phyloP scores from a whole-genome alignment of 2,888 invertebrate genomes.

The Tachystola acroxantha region DNA sequence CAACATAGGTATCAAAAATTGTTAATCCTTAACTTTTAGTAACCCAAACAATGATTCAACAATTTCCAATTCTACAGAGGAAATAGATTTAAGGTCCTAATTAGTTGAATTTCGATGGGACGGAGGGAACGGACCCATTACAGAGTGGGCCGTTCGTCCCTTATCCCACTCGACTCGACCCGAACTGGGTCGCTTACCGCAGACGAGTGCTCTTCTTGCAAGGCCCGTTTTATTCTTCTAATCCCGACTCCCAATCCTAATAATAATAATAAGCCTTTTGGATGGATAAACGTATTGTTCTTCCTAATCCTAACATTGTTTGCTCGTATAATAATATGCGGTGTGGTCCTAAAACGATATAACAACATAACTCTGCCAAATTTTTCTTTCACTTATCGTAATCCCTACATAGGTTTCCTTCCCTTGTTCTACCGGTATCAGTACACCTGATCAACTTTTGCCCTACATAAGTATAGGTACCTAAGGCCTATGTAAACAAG shows the following conservation, averaged over 20 bases:
- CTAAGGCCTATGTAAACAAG: too few species aligned
- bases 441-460: too few species aligned
- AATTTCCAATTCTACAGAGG: conserved; percentile 15
- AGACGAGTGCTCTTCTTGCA: conserved; percentile 23
- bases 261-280: not conserved
- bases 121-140: conserved; percentile 47
- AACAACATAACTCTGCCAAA: too few species aligned
- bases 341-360: too few species aligned
- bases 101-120: conserved; percentile 38
- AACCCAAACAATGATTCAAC: conserved; percentile 4
- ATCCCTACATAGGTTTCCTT: too few species aligned
- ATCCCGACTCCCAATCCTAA: conserved; percentile 9
- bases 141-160: conserved; percentile 38
- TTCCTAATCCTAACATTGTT: too few species aligned
- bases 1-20: too few species aligned
- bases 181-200: conserved; percentile 29
- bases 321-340: too few species aligned
- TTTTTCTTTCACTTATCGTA: too few species aligned
- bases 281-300: not conserved
- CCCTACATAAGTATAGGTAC: too few species aligned
- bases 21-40: too few species aligned
- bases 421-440: too few species aligned
- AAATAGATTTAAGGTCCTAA: conserved; percentile 38
- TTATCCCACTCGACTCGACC: conserved; percentile 28
- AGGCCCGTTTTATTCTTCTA: conserved; percentile 24